Evolutionary conservation across 2,888 invertebrate genomes (phyloP).

Genomic region (Mythimna loreyi): DNA sequence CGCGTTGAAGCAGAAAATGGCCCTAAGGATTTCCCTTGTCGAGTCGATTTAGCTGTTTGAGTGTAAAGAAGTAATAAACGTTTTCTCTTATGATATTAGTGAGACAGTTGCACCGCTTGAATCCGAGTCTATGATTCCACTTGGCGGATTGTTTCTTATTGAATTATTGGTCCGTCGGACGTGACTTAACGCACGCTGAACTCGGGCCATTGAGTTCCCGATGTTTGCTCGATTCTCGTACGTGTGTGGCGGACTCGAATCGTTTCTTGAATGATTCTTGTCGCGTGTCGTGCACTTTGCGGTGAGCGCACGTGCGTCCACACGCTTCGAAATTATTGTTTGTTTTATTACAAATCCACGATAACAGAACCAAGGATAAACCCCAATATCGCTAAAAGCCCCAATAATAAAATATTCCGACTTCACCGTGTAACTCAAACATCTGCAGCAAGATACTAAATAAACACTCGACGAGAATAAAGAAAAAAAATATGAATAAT

Average conservation of each 20-base stretch:
- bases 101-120: slow-evolving; percentile 35
- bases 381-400: slow-evolving; percentile 26
- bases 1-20: too few species aligned
- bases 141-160: slow-evolving; percentile 83
- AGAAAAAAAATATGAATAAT: slow-evolving; percentile 77
- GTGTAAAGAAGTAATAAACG: too few species aligned
- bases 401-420: slow-evolving; percentile 55
- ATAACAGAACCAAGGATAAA: slow-evolving; percentile 38
- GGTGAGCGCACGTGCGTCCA: slow-evolving; percentile 67
- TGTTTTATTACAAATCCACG: slow-evolving; percentile 52
- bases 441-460: slow-evolving; percentile 64
- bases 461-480: slow-evolving; percentile 61
- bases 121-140: slow-evolving; percentile 75
- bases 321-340: slow-evolving; percentile 67
- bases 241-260: slow-evolving; percentile 84
- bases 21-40: too few species aligned
- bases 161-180: slow-evolving; percentile 83
- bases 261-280: slow-evolving; percentile 82
- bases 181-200: slow-evolving; percentile 77
- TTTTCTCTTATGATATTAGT: too few species aligned
- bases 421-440: slow-evolving; percentile 64
- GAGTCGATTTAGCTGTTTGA: too few species aligned
- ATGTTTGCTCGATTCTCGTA: slow-evolving; percentile 83
- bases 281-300: slow-evolving; percentile 71
- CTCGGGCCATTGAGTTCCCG: slow-evolving; percentile 79